These are phyloP conservation scores for Formicarius rufipectus DNA, from an alignment of 2,113 vertebrate genomes.

Conservation along the genomic window DNA sequence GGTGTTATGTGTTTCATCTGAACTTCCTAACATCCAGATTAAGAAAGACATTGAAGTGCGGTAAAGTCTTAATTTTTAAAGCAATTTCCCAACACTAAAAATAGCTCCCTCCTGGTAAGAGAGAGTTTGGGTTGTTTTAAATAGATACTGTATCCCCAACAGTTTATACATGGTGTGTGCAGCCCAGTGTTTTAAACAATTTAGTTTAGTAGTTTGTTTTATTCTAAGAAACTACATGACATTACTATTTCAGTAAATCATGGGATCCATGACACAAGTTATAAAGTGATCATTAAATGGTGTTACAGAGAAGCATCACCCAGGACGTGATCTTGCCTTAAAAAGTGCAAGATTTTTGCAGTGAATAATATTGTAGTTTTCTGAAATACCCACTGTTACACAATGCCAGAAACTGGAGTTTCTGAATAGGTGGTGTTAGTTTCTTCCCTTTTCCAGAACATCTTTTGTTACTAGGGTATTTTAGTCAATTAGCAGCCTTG, in stretches of 20 bases:
- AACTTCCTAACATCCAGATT: fast-evolving
- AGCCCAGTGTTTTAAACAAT: neutral
- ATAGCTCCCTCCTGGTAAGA: neutral
- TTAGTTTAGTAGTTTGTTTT: neutral
- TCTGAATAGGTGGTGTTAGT: neutral
- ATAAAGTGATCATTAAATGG: neutral
- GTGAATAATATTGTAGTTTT: neutral
- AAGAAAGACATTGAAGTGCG: neutral
- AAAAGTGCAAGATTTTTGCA: neutral
- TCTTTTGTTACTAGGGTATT: constrained; percentile 44
- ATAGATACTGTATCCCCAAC: neutral
- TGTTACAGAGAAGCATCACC: neutral
- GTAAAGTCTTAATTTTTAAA: neutral
- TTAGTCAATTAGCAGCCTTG: constrained; percentile 17
- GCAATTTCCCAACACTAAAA: neutral
- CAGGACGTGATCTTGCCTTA: neutral
- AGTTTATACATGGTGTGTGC: neutral
- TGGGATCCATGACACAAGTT: neutral
- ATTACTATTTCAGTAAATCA: neutral
- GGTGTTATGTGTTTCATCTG: neutral
- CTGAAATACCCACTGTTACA: neutral
- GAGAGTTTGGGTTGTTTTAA: neutral
- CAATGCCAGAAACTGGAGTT: neutral
- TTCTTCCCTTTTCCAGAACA: neutral
- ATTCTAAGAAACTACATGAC: neutral